phyloP scores from a whole-genome alignment of 2,797 vertebrate species.

The Nothura maculosa region DNA sequence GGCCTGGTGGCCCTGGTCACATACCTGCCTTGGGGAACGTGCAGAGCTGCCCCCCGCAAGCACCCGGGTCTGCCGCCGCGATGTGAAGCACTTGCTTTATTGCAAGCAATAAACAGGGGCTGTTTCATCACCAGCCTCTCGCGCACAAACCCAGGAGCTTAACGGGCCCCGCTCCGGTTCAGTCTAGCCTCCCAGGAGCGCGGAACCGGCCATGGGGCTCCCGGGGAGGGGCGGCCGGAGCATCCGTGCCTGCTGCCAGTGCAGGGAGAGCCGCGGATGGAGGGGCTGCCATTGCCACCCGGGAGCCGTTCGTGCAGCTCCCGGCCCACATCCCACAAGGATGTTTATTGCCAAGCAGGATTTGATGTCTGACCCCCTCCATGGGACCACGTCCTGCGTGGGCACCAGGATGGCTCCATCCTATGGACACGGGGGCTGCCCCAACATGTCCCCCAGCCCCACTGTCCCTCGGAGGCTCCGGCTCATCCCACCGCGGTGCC shows the following conservation, averaged over 20 bases:
- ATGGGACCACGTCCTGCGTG: neutral
- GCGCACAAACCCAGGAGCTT: rapidly evolving
- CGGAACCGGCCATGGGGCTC: neutral
- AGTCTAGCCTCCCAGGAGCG: rapidly evolving
- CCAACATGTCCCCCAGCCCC: rapidly evolving
- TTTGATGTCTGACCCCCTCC: neutral
- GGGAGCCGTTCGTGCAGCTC: neutral
- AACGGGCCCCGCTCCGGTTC: neutral
- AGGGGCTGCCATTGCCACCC: rapidly evolving
- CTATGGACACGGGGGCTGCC: neutral
- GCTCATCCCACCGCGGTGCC: rapidly evolving
- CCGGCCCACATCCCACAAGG: neutral
- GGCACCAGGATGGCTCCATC: neutral
- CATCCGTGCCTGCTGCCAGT: neutral
- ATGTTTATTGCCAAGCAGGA: neutral
- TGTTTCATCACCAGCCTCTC: neutral
- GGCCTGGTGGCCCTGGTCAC: rapidly evolving
- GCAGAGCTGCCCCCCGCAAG: neutral
- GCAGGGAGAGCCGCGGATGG: neutral
- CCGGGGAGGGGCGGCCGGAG: rapidly evolving
- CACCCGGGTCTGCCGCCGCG: neutral
- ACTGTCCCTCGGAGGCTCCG: neutral
- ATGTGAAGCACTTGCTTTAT: constrained; percentile 34
- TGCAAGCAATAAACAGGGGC: constrained; percentile 3
- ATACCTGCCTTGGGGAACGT: neutral